Percentiles rank a stretch among this genome's conserved stretches.
These are phyloP conservation scores for Datnioides undecimradiatus DNA, from an alignment of 2,113 vertebrate species.

Conservation along the genomic window DNA sequence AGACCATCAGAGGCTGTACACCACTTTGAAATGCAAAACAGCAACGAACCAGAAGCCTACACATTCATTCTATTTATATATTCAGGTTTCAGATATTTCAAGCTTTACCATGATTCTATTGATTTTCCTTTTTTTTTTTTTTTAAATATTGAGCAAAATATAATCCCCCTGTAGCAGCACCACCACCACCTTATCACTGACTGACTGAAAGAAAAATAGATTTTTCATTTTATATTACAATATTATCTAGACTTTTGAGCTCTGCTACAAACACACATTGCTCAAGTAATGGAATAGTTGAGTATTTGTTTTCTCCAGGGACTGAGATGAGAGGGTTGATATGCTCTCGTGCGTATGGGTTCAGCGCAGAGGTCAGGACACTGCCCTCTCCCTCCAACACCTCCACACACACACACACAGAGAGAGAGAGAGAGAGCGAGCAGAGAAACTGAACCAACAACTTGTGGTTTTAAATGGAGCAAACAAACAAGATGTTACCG, in stretches of 20 bases:
- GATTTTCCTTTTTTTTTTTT: too few species aligned
- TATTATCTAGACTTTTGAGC: neutral
- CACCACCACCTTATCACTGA: too few species aligned
- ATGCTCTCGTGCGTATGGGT: neutral
- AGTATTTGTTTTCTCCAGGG: neutral
- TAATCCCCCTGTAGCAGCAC: too few species aligned
- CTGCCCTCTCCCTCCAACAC: too few species aligned
- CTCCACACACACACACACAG: too few species aligned
- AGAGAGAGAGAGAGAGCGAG: too few species aligned
- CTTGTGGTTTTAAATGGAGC: neutral
- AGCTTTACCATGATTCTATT: neutral
- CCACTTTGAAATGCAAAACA: neutral
- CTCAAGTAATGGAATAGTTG: neutral
- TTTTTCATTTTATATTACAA: too few species aligned
- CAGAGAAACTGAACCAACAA: neutral
- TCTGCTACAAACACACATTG: neutral
- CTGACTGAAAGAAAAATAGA: too few species aligned
- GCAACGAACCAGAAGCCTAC: neutral
- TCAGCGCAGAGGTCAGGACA: neutral
- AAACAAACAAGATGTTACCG: too few species aligned
- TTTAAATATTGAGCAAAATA: too few species aligned
- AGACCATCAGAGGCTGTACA: neutral
- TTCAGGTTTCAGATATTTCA: neutral
- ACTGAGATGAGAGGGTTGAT: neutral
- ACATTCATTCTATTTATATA: neutral